These are phyloP conservation scores for Corythornis cristatus DNA, from an alignment of 2,113 vertebrate species.

Conservation along the genomic window DNA sequence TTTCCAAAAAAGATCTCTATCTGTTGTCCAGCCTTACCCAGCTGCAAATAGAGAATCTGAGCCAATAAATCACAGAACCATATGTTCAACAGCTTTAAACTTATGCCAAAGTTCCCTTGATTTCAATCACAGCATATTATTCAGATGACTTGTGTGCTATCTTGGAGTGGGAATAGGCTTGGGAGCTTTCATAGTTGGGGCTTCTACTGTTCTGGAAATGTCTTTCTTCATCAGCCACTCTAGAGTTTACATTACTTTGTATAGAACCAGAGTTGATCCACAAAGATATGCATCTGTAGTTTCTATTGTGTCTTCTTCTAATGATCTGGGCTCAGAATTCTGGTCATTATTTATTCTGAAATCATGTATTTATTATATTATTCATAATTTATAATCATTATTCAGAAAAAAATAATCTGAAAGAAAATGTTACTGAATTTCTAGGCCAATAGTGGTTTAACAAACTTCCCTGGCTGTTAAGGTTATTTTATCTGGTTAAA, in stretches of 20 bases:
- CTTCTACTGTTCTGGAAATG: neutral
- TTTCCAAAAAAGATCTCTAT: conserved; percentile 17
- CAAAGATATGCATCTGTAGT: accelerated
- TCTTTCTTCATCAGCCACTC: neutral
- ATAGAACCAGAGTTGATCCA: neutral
- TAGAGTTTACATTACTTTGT: neutral
- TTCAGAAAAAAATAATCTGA: too few species aligned
- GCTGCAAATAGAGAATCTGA: neutral
- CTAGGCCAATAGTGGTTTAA: neutral
- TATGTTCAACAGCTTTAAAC: conserved; percentile 14
- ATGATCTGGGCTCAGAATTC: neutral
- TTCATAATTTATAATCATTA: too few species aligned
- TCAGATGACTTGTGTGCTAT: neutral
- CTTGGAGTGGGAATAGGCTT: neutral
- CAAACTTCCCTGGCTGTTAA: neutral
- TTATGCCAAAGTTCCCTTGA: neutral
- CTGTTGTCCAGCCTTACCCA: neutral
- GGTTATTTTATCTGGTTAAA: neutral
- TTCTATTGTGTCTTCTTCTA: neutral
- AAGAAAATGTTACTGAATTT: neutral
- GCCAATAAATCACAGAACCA: neutral
- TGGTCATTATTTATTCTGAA: neutral
- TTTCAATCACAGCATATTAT: neutral
- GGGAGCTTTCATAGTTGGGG: neutral
- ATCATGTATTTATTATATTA: too few species aligned